Evolutionary conservation across 2,113 vertebrate genomes (phyloP).

Genomic region (Lipophrys pholis): DNA sequence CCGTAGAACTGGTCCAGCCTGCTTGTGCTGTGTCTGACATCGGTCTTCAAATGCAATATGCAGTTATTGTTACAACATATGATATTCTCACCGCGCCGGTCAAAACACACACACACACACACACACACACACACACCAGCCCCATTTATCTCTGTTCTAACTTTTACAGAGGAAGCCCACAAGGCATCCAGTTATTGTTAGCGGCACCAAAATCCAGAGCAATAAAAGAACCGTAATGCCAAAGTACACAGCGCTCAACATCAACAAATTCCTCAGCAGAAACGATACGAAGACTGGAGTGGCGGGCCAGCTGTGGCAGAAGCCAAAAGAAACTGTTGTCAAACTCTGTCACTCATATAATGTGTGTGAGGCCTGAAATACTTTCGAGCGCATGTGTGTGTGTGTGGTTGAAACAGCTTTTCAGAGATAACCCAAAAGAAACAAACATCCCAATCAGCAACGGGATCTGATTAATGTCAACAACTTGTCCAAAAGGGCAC

Average conservation of each 20-base stretch:
- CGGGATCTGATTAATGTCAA: slow-evolving; percentile 33
- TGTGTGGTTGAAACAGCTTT: slow-evolving; percentile 28
- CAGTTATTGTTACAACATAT: neutral
- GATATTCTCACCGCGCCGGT: neutral
- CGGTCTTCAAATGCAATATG: too few relatives aligned
- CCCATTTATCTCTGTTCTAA: slow-evolving; percentile 20
- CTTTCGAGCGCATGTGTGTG: slow-evolving; percentile 23
- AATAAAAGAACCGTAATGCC: slow-evolving; percentile 33
- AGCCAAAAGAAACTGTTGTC: slow-evolving; percentile 49
- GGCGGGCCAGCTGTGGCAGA: slow-evolving; percentile 25
- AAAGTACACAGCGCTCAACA: slow-evolving; percentile 38
- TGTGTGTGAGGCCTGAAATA: slow-evolving; percentile 27
- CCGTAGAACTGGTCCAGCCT: too few relatives aligned
- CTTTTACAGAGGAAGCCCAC: neutral
- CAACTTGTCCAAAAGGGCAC: neutral
- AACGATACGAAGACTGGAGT: slow-evolving; percentile 16
- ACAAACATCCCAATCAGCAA: slow-evolving; percentile 53
- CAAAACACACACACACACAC: too few relatives aligned
- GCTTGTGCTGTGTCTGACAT: too few relatives aligned
- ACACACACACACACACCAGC: slow-evolving; percentile 8
- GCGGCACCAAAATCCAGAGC: slow-evolving; percentile 23
- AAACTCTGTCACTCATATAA: slow-evolving; percentile 6
- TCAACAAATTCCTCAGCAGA: slow-evolving; percentile 52
- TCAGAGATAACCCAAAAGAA: slow-evolving; percentile 51
- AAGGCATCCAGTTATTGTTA: slow-evolving; percentile 22